Evolutionary conservation across 1,140 invertebrate species (phyloP).

Genomic region (Vanessa tameamea): DNA sequence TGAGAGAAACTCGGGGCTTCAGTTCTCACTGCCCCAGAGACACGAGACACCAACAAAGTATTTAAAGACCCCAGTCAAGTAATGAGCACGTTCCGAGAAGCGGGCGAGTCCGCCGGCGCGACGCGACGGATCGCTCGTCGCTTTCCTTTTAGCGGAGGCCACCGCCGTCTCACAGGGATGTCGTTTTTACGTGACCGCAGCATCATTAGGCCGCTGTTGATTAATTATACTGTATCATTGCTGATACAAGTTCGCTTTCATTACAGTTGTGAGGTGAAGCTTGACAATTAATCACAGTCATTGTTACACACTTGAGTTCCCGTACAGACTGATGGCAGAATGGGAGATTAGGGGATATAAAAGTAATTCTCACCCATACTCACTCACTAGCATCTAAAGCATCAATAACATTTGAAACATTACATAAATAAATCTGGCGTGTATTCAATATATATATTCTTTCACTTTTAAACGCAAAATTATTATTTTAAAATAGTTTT

Average conservation of each 20-base stretch:
- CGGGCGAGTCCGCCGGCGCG: too few relatives aligned
- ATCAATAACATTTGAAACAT: too few relatives aligned
- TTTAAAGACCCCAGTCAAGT: not conserved
- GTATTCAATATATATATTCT: too few relatives aligned
- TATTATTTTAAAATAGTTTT: not conserved
- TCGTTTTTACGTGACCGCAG: not conserved
- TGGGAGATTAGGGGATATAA: too few relatives aligned
- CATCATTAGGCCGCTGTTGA: conserved; percentile 6
- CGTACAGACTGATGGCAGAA: too few relatives aligned
- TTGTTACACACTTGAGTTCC: not conserved
- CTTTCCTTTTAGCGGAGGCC: not conserved
- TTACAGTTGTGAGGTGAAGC: not conserved
- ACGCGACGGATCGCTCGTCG: not conserved
- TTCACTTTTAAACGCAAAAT: too few relatives aligned
- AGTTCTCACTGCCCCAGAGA: not conserved
- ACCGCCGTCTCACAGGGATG: not conserved
- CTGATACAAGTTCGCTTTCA: not conserved
- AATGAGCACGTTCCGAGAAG: not conserved
- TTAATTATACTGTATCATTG: not conserved
- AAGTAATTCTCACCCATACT: not conserved
- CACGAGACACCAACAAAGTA: not conserved
- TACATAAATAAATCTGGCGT: too few relatives aligned
- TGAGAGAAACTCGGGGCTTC: not conserved
- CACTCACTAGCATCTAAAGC: too few relatives aligned
- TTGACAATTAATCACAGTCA: not conserved